These are phyloP conservation scores for Pagrus major DNA, from an alignment of 2,113 vertebrate genomes.

Conservation along the genomic window DNA sequence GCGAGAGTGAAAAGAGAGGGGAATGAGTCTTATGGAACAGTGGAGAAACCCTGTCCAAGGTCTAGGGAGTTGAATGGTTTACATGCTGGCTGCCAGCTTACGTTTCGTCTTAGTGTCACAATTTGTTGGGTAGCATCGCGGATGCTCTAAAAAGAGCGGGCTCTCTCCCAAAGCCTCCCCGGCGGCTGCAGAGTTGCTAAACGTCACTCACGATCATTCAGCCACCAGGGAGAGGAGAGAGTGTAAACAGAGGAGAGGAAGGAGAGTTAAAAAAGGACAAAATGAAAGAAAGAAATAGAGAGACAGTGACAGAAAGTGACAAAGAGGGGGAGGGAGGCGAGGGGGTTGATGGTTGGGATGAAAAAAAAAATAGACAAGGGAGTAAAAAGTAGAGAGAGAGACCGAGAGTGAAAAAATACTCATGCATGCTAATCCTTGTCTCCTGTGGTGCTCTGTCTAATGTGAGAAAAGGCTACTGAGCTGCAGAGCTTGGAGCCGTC, in stretches of 20 bases:
- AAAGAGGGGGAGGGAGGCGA: constrained; percentile 10
- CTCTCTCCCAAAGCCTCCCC: constrained; percentile 44
- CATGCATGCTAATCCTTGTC: constrained; percentile 61
- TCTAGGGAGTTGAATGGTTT: constrained; percentile 59
- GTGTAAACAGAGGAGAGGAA: constrained; percentile 21
- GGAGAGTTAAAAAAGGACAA: not conserved
- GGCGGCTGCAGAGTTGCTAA: constrained; percentile 50
- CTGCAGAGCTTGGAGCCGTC: constrained; percentile 32
- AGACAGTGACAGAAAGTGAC: constrained; percentile 31
- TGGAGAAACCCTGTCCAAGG: constrained; percentile 47
- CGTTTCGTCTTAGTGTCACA: constrained; percentile 70
- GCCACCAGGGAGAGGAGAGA: constrained; percentile 31
- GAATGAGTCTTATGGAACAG: constrained; percentile 35
- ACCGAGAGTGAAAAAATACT: constrained; percentile 18
- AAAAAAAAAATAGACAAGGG: not conserved
- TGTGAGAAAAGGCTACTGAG: constrained; percentile 46
- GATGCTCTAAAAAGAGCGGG: constrained; percentile 47
- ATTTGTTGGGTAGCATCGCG: constrained; percentile 60
- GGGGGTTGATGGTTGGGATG: constrained; percentile 15
- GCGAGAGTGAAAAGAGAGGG: constrained; percentile 21
- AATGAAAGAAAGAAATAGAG: constrained; percentile 20
- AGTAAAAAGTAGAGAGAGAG: constrained; percentile 15
- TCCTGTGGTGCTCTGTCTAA: constrained; percentile 36
- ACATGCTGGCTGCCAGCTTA: constrained; percentile 70
- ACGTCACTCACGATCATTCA: constrained; percentile 65